These are phyloP conservation scores for Azorinus chamasolen DNA, from an alignment of 2,888 invertebrate genomes.

Conservation along the genomic window DNA sequence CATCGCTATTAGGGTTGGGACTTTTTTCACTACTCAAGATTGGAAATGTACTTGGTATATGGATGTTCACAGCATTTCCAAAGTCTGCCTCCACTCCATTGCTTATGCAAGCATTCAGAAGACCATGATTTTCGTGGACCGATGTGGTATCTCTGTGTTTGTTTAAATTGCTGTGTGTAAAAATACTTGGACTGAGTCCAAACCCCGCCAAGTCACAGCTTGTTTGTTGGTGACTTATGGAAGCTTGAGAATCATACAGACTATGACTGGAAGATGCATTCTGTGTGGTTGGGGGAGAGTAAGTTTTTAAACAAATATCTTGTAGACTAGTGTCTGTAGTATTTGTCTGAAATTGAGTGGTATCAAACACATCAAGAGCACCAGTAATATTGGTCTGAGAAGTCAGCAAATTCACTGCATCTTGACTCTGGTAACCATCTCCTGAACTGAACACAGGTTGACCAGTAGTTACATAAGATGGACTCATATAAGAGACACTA, in stretches of 20 bases:
- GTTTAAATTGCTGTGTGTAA: conserved; percentile 10
- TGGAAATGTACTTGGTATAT: conserved; percentile 15
- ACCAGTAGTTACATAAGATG: no score
- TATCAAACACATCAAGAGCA: conserved; percentile 6
- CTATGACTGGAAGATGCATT: no score
- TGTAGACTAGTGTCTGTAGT: not conserved
- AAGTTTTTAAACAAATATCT: no score
- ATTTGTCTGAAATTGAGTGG: not conserved
- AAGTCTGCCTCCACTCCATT: conserved; percentile 4
- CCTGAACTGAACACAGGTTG: no score
- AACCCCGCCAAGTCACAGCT: not conserved
- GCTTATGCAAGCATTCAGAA: conserved; percentile 33
- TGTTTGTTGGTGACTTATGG: not conserved
- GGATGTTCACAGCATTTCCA: not conserved
- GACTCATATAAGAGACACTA: no score
- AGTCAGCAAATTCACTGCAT: not conserved
- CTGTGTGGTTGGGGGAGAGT: no score
- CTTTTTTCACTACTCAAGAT: not conserved
- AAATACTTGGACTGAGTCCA: conserved; percentile 26
- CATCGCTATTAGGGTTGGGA: not conserved
- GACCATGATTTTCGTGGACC: conserved; percentile 39
- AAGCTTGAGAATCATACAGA: not conserved
- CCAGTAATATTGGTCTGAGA: conserved; percentile 3
- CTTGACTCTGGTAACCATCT: no score
- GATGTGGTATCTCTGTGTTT: not conserved